Conservation (phyloP, 2,113 vertebrate species). For the Galbula dea region DNA sequence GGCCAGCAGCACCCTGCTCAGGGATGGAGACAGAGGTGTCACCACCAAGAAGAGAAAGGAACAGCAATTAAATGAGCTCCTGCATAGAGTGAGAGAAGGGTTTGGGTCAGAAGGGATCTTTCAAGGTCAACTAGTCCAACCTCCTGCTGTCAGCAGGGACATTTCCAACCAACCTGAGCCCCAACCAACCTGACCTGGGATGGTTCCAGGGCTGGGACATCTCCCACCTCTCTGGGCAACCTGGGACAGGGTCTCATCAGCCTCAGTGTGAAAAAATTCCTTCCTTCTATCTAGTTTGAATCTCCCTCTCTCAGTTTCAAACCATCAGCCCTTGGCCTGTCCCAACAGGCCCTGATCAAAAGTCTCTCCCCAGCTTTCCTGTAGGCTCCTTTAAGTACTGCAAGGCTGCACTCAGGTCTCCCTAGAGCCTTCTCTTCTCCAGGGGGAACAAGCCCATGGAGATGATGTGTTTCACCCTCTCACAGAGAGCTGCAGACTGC, state of each 20-base stretch:
- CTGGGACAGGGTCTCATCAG: neutral
- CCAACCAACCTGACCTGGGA: neutral
- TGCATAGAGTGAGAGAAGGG: neutral
- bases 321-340: neutral
- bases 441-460: neutral
- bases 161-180: neutral
- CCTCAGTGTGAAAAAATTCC: neutral
- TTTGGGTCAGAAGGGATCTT: neutral
- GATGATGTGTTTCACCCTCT: neutral
- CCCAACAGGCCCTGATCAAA: neutral
- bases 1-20: slow-evolving; percentile 77
- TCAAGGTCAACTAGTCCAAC: neutral
- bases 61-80: neutral
- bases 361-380: neutral
- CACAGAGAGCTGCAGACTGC: neutral
- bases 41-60: neutral
- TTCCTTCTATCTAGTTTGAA: neutral
- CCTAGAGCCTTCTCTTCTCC: neutral
- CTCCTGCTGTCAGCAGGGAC: neutral
- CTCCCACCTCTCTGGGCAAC: neutral
- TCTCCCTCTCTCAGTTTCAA: neutral
- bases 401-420: neutral
- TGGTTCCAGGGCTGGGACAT: neutral
- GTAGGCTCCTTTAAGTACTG: neutral
- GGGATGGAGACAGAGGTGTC: neutral